phyloP scores from a whole-genome alignment of 2,888 invertebrate species.

The Sacculina carcini region DNA sequence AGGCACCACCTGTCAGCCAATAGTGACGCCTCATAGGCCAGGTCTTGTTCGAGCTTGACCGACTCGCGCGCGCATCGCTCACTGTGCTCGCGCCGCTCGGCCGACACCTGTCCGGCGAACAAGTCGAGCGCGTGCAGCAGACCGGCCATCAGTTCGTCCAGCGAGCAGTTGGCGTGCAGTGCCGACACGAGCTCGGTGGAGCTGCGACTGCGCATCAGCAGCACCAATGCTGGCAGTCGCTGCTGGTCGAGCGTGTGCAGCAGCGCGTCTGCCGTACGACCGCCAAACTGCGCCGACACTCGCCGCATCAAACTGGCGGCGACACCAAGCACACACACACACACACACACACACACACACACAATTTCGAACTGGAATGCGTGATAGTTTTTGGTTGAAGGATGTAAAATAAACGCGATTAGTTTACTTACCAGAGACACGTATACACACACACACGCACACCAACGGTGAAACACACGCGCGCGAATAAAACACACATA shows the following conservation, averaged over 20 bases:
- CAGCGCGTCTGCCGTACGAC: constrained; percentile 45
- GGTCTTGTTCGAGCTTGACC: constrained; percentile 78
- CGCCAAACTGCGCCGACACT: constrained; percentile 47
- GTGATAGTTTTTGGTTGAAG: no score
- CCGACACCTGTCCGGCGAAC: constrained; percentile 43
- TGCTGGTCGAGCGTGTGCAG: constrained; percentile 59
- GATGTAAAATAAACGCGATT: no score
- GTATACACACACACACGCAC: neutral
- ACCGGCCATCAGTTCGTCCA: constrained; percentile 62
- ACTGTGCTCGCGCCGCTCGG: constrained; percentile 55
- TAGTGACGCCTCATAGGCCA: constrained; percentile 68
- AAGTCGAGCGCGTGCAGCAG: constrained; percentile 66
- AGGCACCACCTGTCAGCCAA: constrained; percentile 39
- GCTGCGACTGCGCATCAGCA: constrained; percentile 64
- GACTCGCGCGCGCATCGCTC: constrained; percentile 65
- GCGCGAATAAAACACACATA: neutral
- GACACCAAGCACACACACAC: neutral
- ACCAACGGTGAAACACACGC: neutral
- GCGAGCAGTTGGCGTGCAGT: constrained; percentile 36
- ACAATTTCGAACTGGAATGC: no score
- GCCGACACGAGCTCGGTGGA: constrained; percentile 35
- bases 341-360: neutral
- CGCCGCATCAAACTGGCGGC: constrained; percentile 39
- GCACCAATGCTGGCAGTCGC: constrained; percentile 58
- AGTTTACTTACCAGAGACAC: no score